Base-by-base conservation (phyloP, 2,888 invertebrate genomes). In the Hedya salicella region DNA sequence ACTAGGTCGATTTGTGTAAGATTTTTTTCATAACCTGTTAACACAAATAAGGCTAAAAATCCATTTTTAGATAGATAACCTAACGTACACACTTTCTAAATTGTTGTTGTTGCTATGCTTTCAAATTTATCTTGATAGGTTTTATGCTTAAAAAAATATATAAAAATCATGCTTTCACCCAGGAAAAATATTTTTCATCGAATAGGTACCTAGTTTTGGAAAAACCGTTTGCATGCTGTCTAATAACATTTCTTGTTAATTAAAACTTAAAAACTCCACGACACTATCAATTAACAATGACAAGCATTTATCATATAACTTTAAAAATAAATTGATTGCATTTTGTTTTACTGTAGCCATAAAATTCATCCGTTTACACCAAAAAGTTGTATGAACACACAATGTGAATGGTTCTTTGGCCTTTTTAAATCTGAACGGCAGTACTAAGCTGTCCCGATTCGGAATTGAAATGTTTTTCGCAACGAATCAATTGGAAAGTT, bases 401-500 rank as follows among this genome's bases (percentile, higher is more conserved):
- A 30, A 30, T 25, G 13, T 6, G 4, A 21, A 25, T 3, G 16
- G 1, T 17, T 16, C 17, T 5, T 56, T n/a, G 3, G 44, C 13
- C 57, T 2, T 46, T 57, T 32, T 46, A 30, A n/a, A 13, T 13
- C 17, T 44, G 9, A 16, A 9, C 13, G 2, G 13, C 6, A 16
- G 16, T 17, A 16, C 25, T 30, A 13, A 25, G 42, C 8, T 42
- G 25, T 16, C 6, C 44, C 6, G 44, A n/a, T 17, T 44, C 17
- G 17, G 46, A 57, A 57, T 57, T 32, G 57, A 57, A 57, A 57
- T 57, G 32, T 32, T 46, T 57, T 30, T 42, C 19, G 30, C 19
- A 9, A 32, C 32, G 32, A 57, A 57, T 46, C 57, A 46, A 57
- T 57, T 46, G 57, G 30, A 57, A 32, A 57, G 32, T 46, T 46